Percentiles rank a stretch among this genome's conserved stretches.
Evolutionary conservation across 2,888 invertebrate genomes (phyloP).

Genomic region (Cistogaster globosa): DNA sequence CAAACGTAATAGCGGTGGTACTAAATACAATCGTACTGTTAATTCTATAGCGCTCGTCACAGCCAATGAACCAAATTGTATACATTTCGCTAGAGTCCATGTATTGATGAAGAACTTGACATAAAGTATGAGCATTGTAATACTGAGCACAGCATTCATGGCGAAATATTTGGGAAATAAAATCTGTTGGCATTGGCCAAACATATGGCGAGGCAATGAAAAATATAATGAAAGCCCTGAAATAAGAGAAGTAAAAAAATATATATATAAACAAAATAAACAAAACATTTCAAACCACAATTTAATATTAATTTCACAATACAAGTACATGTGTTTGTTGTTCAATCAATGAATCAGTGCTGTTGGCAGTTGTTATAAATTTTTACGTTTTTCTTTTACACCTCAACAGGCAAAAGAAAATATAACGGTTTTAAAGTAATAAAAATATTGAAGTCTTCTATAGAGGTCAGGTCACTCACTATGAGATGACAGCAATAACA

Average conservation of each 20-base stretch:
- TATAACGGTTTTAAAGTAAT: too few species aligned
- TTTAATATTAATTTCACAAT: constrained; percentile 36
- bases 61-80: constrained; percentile 83
- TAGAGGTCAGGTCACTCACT: too few species aligned
- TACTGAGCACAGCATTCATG: constrained; percentile 89
- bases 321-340: background rate
- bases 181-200: constrained; percentile 93
- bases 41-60: constrained; percentile 86
- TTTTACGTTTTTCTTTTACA: too few species aligned
- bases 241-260: constrained; percentile 49
- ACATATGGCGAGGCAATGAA: constrained; percentile 92
- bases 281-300: constrained; percentile 24
- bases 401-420: too few species aligned
- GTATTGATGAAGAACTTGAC: constrained; percentile 84
- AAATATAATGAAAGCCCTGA: constrained; percentile 93
- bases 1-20: constrained; percentile 88
- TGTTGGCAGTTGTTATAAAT: too few species aligned
- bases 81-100: constrained; percentile 83
- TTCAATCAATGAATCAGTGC: background rate
- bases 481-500: too few species aligned
- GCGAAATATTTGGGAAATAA: constrained; percentile 94
- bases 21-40: constrained; percentile 89
- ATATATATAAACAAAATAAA: background rate
- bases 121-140: constrained; percentile 89
- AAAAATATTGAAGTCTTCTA: too few species aligned